Base-by-base conservation (phyloP, 2,113 vertebrate genomes). In the Muscicapa adusta region DNA sequence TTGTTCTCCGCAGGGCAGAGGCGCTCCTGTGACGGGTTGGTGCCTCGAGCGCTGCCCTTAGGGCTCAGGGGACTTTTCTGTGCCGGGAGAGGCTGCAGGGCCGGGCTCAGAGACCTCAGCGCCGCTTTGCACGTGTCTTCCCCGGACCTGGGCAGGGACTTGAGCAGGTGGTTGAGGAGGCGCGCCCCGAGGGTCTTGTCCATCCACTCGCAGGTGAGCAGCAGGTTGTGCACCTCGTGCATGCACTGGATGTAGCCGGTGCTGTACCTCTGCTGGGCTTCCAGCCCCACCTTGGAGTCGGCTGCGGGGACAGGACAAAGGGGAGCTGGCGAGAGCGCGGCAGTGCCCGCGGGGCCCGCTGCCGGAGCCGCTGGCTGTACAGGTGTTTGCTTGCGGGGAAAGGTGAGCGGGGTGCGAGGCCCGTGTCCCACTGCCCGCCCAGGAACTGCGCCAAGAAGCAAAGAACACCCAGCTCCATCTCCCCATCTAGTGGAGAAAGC, bases 201-300 rank as follows among this genome's bases (percentile, higher is more conserved):
- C 98, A 99, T 98, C 99, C 99, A 99, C 48, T 99, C 98, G 8
- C 98, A 99, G 60, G 98, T 98, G 77, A 99, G 98, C 58, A 99
- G 98, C 94, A 99, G 98, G 95, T 98, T 99, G 97, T 99, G 98
- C 70, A 99, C 98, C 95, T 99, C 98, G 9, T 99, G 98, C 98
- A 99, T 98, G 94, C 98, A 99, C 97, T 99, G 98, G 75, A 99
- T 99, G 96, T 99, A 99, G 14, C 98, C 98, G 1, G 98, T 98
- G 97, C 98, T 99, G 97, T 98, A 99, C 25, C 98, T 97, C 97
- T 99, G 98, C 96, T 99, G 98, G 25, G 98, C 98, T 85, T 99
- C 98, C 70, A 98, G 90, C 12, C 98, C 98, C 83, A 97, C 73
- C 25, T 97, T 96, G 47, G 97, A 96, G 57, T 99, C 98, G 29